phyloP scores from a whole-genome alignment of 1,140 invertebrate species.

The Oncopodura yosiiana region DNA sequence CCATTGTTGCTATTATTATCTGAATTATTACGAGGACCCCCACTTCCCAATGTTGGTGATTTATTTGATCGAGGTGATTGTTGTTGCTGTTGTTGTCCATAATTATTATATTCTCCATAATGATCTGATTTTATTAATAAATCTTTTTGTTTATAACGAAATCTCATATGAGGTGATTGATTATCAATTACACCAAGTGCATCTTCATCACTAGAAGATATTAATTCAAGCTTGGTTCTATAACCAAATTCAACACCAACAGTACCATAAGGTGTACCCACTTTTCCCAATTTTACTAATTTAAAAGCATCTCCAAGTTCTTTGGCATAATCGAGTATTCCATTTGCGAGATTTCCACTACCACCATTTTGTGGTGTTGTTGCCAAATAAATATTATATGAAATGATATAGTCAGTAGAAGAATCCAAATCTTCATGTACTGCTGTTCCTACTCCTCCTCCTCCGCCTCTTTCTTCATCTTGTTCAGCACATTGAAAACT shows the following conservation, averaged over 20 bases:
- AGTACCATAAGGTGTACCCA: conserved; percentile 17
- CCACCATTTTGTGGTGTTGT: neutral
- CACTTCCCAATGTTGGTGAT: too few relatives aligned
- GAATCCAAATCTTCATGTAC: too few relatives aligned
- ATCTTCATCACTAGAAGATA: neutral
- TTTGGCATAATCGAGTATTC: conserved; percentile 1
- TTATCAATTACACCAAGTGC: conserved; percentile 1
- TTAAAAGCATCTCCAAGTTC: conserved; percentile 8
- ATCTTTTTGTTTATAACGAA: neutral
- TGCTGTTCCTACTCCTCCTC: neutral
- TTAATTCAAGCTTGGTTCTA: conserved; percentile 19
- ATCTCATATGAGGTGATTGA: neutral
- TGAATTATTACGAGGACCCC: too few relatives aligned
- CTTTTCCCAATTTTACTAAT: conserved; percentile 9
- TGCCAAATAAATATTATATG: conserved; percentile 26
- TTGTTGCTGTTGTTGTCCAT: too few relatives aligned
- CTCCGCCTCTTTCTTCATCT: conserved; percentile 5
- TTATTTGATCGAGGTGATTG: too few relatives aligned
- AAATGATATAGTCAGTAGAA: conserved; percentile 21
- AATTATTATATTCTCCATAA: too few relatives aligned
- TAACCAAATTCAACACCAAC: conserved; percentile 17
- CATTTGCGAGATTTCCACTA: too few relatives aligned
- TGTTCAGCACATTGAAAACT: too few relatives aligned
- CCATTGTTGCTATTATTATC: conserved; percentile 1
- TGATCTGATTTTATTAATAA: conserved; percentile 9